Base-by-base conservation (phyloP, 2,888 invertebrate species). In the Tetrapedia diversipes region DNA sequence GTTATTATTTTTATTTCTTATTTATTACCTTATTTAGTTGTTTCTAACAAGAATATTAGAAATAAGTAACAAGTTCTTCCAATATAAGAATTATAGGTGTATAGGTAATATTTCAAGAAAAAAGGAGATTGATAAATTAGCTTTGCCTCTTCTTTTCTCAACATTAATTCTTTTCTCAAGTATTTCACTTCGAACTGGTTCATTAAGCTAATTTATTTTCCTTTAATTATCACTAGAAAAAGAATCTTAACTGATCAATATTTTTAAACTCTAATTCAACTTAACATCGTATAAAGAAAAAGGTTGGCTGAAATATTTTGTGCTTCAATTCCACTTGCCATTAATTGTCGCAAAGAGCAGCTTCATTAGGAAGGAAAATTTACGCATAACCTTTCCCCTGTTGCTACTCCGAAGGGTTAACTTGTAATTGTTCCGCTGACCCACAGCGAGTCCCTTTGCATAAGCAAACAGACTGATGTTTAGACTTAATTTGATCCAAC, bases 401-500 rank as follows among this genome's bases (percentile, higher is more conserved):
- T 19, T 2, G 8, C 27, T 16, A 11, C 37, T 37, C 27, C 45
- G 27, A 29, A 11, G n/a, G 37, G 8, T 37, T 45, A 37, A 19
- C 14, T 34, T 43, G 61, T 19, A 61, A 34, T 7, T 53, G 27
- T 43, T 53, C 1, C 11, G 6, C 22, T 24, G 41, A 27, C 34
- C 67, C 14, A 22, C 10, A 16, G 24, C 49, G 6, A 19, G 10
- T 51, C 24, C 51, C 60, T 41, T 53, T 53, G 34, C 63, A 41
- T 11, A 19, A 19, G 7, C 24, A 27, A 37, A 19, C 34, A 19
- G 4, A 4, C 6, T 19, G 6, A 32, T 43, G 68, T 68, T 68
- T 68, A 16, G 61, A 53, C 34, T 63, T 63, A 63, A 68, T 63
- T 68, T 10, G 34, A 34, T 11, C 16, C 34, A 0, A 3, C 2